Evolutionary conservation across 2,113 vertebrate species (phyloP).

Genomic region (Anolis carolinensis): DNA sequence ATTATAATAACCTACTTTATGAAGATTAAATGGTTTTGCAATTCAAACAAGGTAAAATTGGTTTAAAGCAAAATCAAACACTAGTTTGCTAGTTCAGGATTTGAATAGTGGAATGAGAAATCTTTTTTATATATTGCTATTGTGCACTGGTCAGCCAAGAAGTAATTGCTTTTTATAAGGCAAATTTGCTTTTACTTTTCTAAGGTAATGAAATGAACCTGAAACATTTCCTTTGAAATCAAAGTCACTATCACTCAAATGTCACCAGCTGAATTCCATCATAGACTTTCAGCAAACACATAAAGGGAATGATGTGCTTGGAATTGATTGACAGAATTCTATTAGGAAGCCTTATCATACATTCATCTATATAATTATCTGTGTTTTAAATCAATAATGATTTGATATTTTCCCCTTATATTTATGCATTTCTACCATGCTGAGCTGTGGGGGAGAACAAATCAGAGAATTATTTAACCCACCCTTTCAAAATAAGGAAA

Average conservation of each 20-base stretch:
- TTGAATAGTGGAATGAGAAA: constrained; percentile 86
- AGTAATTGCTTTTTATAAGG: constrained; percentile 98
- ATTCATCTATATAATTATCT: constrained; percentile 86
- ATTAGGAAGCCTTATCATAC: constrained; percentile 83
- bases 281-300: constrained; percentile 86
- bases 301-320: constrained; percentile 77
- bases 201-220: constrained; percentile 95
- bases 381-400: constrained; percentile 77
- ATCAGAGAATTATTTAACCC: constrained; percentile 18
- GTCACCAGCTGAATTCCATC: constrained; percentile 89
- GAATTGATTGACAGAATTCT: constrained; percentile 92
- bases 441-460: constrained; percentile 23
- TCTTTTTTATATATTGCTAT: constrained; percentile 83
- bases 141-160: constrained; percentile 90
- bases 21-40: constrained; percentile 87
- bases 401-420: constrained; percentile 70
- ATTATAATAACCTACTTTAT: constrained; percentile 87
- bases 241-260: constrained; percentile 88
- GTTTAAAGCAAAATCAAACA: constrained; percentile 86
- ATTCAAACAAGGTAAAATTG: constrained; percentile 86
- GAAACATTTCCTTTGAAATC: constrained; percentile 89
- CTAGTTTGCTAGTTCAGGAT: constrained; percentile 80
- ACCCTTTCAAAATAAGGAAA: neutral
- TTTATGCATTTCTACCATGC: constrained; percentile 46
- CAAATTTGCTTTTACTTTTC: constrained; percentile 99